A percentile compares a stretch with the other conserved stretches of the same genome.
phyloP scores from a whole-genome alignment of 2,888 invertebrate species.

The Ditula angustiorana region DNA sequence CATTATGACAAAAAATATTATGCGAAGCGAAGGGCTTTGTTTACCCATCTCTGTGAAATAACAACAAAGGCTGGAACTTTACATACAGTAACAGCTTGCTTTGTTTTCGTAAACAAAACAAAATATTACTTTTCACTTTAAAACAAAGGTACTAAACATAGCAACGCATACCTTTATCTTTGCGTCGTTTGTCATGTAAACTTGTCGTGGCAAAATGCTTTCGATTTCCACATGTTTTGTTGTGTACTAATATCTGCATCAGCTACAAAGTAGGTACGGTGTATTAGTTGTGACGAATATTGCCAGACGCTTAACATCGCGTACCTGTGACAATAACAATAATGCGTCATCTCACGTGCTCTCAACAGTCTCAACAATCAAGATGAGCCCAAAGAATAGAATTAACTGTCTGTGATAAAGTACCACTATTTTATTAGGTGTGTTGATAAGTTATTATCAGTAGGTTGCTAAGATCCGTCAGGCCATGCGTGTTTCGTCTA shows the following conservation, averaged over 20 bases:
- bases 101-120: too few relatives aligned
- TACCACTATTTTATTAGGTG: conserved; percentile 6
- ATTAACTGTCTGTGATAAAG: conserved; percentile 25
- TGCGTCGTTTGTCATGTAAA: neutral
- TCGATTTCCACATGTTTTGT: neutral
- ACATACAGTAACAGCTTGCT: too few relatives aligned
- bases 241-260: neutral
- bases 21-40: too few relatives aligned
- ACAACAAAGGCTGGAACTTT: too few relatives aligned
- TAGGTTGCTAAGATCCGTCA: neutral
- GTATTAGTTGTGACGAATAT: neutral
- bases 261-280: neutral
- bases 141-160: neutral
- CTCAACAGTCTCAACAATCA: conserved; percentile 37
- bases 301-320: neutral
- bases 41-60: too few relatives aligned
- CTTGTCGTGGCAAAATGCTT: neutral
- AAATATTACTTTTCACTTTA: too few relatives aligned
- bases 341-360: conserved; percentile 71
- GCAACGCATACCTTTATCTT: neutral
- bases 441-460: conserved; percentile 7
- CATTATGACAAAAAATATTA: too few relatives aligned
- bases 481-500: neutral
- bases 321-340: neutral
- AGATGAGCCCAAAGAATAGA: conserved; percentile 14